These are phyloP conservation scores for Brassicogethes aeneus DNA, from an alignment of 2,888 invertebrate genomes.

Conservation along the genomic window DNA sequence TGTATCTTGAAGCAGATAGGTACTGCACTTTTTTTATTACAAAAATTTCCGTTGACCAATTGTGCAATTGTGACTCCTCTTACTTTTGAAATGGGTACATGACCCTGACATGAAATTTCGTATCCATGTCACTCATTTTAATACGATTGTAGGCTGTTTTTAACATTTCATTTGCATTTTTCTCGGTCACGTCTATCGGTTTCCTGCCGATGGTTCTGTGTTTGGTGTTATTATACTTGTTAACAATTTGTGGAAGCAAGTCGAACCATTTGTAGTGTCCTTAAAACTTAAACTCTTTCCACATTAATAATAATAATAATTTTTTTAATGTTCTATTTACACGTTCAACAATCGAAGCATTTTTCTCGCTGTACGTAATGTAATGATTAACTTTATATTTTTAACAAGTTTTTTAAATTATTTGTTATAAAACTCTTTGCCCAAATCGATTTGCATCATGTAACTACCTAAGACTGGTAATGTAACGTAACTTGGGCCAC, in stretches of 20 bases:
- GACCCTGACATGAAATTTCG: constrained; percentile 20
- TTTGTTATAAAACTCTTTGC: constrained; percentile 13
- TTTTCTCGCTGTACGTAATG: constrained; percentile 6
- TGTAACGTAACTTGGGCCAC: no score
- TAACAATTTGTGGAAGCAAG: constrained; percentile 1
- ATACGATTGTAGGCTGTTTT: no score
- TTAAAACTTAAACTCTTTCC: constrained; percentile 15
- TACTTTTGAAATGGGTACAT: constrained; percentile 24
- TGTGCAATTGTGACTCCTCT: constrained; percentile 23
- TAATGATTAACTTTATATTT: constrained; percentile 11
- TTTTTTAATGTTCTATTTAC: constrained; percentile 10
- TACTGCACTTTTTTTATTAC: no score
- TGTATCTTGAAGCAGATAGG: no score
- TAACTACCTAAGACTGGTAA: no score
- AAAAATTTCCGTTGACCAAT: constrained; percentile 29
- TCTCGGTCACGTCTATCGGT: no score
- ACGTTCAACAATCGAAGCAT: constrained; percentile 3
- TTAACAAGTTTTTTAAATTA: constrained; percentile 7
- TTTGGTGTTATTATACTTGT: constrained; percentile 1
- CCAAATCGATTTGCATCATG: constrained; percentile 13
- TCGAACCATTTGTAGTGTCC: constrained; percentile 15
- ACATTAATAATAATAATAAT: no score
- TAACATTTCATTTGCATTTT: no score
- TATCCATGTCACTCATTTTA: constrained; percentile 6
- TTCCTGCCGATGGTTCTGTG: constrained; percentile 5